Conservation (phyloP, 2,113 vertebrate genomes). For the Corythornis cristatus region DNA sequence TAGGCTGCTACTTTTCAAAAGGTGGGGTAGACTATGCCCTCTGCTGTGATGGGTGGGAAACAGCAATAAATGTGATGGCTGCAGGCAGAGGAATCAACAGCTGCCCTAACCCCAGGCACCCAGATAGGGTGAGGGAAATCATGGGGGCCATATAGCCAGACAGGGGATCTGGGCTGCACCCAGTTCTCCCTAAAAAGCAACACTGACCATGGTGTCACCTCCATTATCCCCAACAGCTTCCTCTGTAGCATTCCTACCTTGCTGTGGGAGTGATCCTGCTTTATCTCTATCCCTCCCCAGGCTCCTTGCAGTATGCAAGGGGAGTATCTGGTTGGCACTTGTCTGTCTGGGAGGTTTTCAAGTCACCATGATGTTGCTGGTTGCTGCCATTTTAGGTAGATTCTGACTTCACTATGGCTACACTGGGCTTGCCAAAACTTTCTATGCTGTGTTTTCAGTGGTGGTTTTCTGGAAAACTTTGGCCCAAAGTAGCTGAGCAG, state of each 20-base stretch:
- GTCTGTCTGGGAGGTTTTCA: not conserved
- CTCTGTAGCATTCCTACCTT: not conserved
- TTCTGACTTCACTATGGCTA: not conserved
- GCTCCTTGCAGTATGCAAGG: not conserved
- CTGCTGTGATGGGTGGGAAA: not conserved
- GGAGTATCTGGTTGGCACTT: not conserved
- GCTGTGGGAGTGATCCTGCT: not conserved
- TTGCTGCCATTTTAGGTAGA: not conserved
- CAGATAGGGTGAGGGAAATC: not conserved
- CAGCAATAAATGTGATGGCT: not conserved
- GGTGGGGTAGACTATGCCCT: not conserved
- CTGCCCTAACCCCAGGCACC: not conserved
- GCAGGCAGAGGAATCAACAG: not conserved
- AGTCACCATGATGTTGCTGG: not conserved
- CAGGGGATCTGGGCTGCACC: not conserved
- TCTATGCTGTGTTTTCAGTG: not conserved
- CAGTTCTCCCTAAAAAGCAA: not conserved
- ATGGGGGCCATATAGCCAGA: not conserved
- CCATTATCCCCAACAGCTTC: not conserved
- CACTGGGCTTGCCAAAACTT: not conserved
- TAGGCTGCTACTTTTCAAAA: not conserved
- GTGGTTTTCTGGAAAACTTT: not conserved
- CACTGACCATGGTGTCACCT: not conserved
- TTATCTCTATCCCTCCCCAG: not conserved
- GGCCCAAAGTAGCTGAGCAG: not conserved